phyloP scores from a whole-genome alignment of 2,113 vertebrate species.

The Sitta europaea region DNA sequence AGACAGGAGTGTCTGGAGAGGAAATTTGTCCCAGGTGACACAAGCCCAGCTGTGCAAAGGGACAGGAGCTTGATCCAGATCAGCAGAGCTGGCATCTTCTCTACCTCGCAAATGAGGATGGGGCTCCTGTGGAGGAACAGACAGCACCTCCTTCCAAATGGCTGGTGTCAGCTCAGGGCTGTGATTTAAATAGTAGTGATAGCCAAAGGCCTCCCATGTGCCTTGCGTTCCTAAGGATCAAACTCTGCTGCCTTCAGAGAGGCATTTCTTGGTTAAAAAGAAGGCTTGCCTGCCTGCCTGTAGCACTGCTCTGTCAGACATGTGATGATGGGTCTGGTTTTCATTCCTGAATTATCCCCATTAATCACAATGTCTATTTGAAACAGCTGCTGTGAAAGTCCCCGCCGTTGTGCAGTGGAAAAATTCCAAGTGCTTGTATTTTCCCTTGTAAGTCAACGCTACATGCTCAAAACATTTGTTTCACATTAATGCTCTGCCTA shows the following conservation, averaged over 20 bases:
- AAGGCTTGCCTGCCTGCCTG: neutral
- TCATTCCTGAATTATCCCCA: slow-evolving; percentile 62
- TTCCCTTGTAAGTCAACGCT: slow-evolving; percentile 65
- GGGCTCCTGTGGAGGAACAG: neutral
- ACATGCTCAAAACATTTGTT: slow-evolving; percentile 68
- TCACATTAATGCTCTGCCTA: slow-evolving; percentile 52
- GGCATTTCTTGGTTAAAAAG: neutral
- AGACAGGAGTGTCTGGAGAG: neutral
- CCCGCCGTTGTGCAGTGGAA: slow-evolving; percentile 54
- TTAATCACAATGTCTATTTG: slow-evolving; percentile 67
- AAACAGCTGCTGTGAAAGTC: slow-evolving; percentile 67
- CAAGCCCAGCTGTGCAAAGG: neutral
- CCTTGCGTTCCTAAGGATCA: neutral
- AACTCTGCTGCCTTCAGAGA: neutral
- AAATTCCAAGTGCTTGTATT: slow-evolving; percentile 68
- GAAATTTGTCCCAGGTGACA: neutral
- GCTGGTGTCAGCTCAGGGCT: neutral
- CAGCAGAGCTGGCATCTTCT: neutral
- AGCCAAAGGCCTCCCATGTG: neutral
- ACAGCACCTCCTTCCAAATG: neutral
- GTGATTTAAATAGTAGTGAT: neutral
- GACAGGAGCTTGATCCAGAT: accelerated
- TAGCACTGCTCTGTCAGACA: neutral
- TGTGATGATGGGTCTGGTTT: slow-evolving; percentile 64
- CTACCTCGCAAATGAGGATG: accelerated